Percentiles rank a stretch among this genome's conserved stretches.
Conservation (phyloP, 2,797 vertebrate genomes). For the Sandelia bainsii region DNA sequence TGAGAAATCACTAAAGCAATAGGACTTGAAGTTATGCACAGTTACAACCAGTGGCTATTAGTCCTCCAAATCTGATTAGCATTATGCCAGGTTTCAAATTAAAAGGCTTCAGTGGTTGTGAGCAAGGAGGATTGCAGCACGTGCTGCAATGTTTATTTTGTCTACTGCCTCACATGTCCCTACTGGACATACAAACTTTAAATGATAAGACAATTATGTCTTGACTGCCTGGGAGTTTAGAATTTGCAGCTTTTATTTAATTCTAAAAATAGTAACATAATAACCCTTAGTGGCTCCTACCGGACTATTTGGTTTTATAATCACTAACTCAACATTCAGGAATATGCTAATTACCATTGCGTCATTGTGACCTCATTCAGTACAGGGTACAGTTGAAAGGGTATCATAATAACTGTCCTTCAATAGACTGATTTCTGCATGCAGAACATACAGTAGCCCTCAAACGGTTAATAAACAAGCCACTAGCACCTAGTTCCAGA, state of each 20-base stretch:
- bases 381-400: constrained; percentile 9
- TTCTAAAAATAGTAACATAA: constrained; percentile 6
- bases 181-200: neutral
- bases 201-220: neutral
- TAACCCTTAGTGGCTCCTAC: constrained; percentile 14
- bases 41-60: neutral
- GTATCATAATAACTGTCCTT: constrained; percentile 18
- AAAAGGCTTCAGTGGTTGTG: neutral
- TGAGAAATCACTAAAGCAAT: constrained; percentile 40
- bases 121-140: neutral
- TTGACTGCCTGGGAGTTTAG: neutral
- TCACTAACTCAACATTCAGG: constrained; percentile 31
- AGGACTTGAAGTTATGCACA: constrained; percentile 10
- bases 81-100: neutral
- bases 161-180: neutral
- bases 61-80: constrained; percentile 2
- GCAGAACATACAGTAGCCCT: constrained; percentile 20
- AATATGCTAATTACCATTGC: constrained; percentile 19
- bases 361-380: constrained; percentile 29
- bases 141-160: neutral
- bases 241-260: neutral
- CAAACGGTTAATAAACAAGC: constrained; percentile 26
- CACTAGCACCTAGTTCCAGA: constrained; percentile 25
- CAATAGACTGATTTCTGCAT: constrained; percentile 23
- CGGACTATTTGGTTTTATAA: constrained; percentile 30